Evolutionary conservation across 1,140 invertebrate genomes (phyloP), one percentile per base, ranked within the genome.

Genomic region (Drosophila melanica): DNA sequence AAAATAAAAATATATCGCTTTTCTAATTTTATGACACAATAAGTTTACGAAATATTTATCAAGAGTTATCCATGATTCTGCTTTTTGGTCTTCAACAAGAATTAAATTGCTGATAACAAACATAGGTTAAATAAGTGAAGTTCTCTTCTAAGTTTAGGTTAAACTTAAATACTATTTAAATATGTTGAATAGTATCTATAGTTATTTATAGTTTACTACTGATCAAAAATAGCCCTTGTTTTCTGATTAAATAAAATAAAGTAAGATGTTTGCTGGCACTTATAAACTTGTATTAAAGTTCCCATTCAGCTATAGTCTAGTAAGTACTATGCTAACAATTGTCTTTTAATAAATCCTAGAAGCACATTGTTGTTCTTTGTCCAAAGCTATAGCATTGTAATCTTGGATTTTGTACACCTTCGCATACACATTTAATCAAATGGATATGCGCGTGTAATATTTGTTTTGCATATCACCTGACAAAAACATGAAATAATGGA

Each of bases 401-500:
- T 50, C 20, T 64, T 53, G 27, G 41, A 27, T 33, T 20, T n/a
- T 2, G 20, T n/a, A 54, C 12, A 33, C 50, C 30, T 42, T 41
- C 42, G 16, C 16, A 54, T 11, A 51, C 8, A 33, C 27, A n/a
- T 10, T 39, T 6, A 65, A 73, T 55, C 44, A 44, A 72, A 75
- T 48, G 0, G 30, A 27, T 27, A 45, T 53, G 3, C 18, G 51
- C 23, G 27, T 30, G 37, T 12, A 20, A 45, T 65, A 23, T 86
- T 86, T 86, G 44, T 63, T 59, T 70, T 73, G 16, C 42, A 30
- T 37, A 14, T 14, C 12, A 33, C 8, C 2, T 18, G 48, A 39
- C 54, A 64, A 79, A 69, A 62, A 48, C 30, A 35, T 48, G 33
- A 6, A 74, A 54, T 65, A 81, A 86, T 70, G 48, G 39, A 86